Evolutionary conservation across 2,888 invertebrate genomes (phyloP), one percentile per base, ranked within the genome.

Genomic region (Taphrorychus bicolor): DNA sequence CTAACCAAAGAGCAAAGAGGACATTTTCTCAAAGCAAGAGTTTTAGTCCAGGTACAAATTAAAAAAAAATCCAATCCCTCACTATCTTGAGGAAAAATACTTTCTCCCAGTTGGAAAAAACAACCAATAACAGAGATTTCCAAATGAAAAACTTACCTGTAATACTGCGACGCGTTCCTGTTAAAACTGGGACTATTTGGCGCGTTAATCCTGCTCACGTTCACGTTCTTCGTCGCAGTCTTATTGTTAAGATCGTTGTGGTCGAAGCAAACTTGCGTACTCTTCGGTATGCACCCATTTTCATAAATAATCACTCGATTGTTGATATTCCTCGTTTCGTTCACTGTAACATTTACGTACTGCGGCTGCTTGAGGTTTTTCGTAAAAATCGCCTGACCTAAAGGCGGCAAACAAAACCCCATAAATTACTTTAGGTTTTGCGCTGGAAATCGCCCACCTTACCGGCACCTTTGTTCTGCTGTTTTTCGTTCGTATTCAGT

Each of bases 141-240:
- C n/a, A n/a, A n/a, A n/a, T n/a, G n/a, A 24, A 24, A 24, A n/a
- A 18, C 52, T 22, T 58, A 62, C 66, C 69, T 64, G 19, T 63
- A 70, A 51, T 63, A 70, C 54, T 78, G 78, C 1, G 84, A 83
- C 0, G 85, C 84, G 74, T 85, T 85, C 16, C 85, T 81, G 77
- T 85, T 85, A 72, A 84, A 86, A 19, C 83, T 83, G 0, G 86
- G 85, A 71, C 85, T 85, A 1, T 85, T 85, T 4, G 82, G 85
- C 4, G 82, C 78, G 19, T 83, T 81, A 18, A 82, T 79, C 49
- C 82, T 80, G 58, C 80, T 80, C 4, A 79, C 72, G 58, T 80
- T 80, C 4, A 79, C 72, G 70, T 80, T 79, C 67, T 81, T 80
- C 58, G 73, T 74, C 2, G 76, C 74, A 5, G 70, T 73, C 70